These are phyloP conservation scores for Gerosis bhagava DNA, from an alignment of 2,888 invertebrate genomes.

Conservation along the genomic window DNA sequence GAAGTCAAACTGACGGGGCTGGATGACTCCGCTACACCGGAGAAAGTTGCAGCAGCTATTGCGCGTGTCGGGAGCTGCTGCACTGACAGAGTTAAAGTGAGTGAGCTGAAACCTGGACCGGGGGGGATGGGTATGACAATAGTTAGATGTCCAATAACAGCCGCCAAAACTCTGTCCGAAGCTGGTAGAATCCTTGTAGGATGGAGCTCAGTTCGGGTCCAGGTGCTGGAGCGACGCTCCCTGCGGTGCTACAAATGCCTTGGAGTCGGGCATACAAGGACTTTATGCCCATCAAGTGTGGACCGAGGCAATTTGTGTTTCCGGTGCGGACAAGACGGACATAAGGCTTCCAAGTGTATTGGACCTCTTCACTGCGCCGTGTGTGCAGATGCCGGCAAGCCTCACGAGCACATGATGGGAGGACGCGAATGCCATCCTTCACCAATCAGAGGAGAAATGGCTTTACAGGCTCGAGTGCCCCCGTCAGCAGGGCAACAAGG, in stretches of 20 bases:
- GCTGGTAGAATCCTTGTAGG: too few species aligned
- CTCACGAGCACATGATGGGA: too few species aligned
- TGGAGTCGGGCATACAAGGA: too few species aligned
- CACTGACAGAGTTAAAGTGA: neutral
- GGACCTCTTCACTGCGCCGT: too few species aligned
- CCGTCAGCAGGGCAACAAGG: neutral
- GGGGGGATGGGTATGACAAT: neutral
- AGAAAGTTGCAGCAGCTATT: too few species aligned
- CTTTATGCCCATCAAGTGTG: neutral
- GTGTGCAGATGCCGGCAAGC: too few species aligned
- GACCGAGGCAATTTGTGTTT: neutral
- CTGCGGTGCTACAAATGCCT: too few species aligned
- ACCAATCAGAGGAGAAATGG: neutral
- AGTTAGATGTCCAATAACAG: neutral
- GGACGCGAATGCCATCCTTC: neutral
- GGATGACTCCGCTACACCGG: too few species aligned
- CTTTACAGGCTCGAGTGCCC: too few species aligned
- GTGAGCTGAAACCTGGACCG: neutral
- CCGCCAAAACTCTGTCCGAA: too few species aligned
- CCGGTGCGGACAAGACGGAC: neutral
- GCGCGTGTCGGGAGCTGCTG: neutral
- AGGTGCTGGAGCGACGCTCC: neutral
- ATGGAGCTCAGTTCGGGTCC: neutral
- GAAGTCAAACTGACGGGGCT: too few species aligned
- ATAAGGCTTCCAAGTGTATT: neutral